Evolutionary conservation across 2,113 vertebrate species (phyloP), one percentile per base, ranked within the genome.

Genomic region (Anseranas semipalmata): DNA sequence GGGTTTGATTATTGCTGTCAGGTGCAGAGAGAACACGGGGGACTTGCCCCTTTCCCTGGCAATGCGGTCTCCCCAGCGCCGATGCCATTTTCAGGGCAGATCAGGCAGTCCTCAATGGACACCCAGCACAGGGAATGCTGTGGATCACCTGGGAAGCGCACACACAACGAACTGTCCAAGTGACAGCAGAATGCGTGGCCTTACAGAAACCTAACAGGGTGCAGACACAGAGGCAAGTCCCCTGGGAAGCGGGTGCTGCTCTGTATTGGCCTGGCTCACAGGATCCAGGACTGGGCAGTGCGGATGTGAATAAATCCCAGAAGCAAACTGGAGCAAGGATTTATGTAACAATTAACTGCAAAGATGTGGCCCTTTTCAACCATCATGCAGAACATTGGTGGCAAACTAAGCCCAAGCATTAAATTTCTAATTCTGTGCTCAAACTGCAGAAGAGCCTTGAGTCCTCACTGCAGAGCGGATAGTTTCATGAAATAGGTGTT

Each of bases 281-380:
- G 66, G 27, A 78, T 17, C 41, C 41, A 24, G 55, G 30, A 1
- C 24, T 59, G 66, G 5, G 32, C 60, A 48, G 13, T 7, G 19
- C 2, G 52, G 11, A 15, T 33, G 20, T 3, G n/a, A 15, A 56
- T 20, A 39, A 67, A 79, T 70, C 52, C 71, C 33, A 52, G 8
- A 83, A 72, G 37, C 9, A 41, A 41, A 18, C 24, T 30, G 8
- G 27, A 60, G 37, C 56, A 59, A 75, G n/a, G 50, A 37, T 85
- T 87, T 82, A 13, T 22, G 8, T 4, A 80, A 52, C 5, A 28
- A 8, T 25, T 24, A n/a, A 27, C 39, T 65, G 62, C 48, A 56
- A 66, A 74, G 33, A 18, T 4, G 20, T 0, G 0, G 12, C 32
- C 32, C 46, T 89, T 66, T 41, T 33, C 63, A 58, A 2, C n/a